Evolutionary conservation across 2,888 invertebrate species (phyloP), one percentile per base, ranked within the genome.

Genomic region (Agonopterix arenella): DNA sequence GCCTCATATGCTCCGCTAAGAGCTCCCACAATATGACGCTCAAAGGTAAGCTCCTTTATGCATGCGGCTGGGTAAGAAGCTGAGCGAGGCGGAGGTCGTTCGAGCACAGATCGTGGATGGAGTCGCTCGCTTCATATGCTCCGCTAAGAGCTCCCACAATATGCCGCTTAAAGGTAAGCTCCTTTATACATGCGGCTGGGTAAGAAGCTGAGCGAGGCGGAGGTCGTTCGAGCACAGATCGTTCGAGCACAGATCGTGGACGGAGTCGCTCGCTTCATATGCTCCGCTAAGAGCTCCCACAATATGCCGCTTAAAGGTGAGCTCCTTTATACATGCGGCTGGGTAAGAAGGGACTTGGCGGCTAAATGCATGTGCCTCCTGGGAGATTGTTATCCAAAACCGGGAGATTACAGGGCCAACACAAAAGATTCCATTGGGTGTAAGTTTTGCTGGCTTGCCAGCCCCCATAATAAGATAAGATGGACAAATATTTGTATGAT

Each of bases 1-100:
- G 98, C 59, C 93, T 98, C 61, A 97, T 98, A 75, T 98, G 98
- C 86, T 97, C 97, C 57, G 94, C 96, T 47, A 97, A 96, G 80
- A 93, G 96, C 73, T 94, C 94, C 60, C 97, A 97, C 85, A 96
- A 94, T 77, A 91, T 94, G 78, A 97, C 97, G 71, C 92, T 98
- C 70, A 95, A 95, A 93, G 96, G 98, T 97, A 90, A 18, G 18
- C 18, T 2, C 13, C 13, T 18, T 18, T 18, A 18, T 18, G 2
- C 2, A 98, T 98, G 97, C 93, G 98, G 62, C 90, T 98, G 65
- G 65, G 98, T 98, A 97, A 97, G 76, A 96, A 96, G 75, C 93
- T 95, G 57, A 95, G 95, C 65, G 97, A 98, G 69, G 91, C 93
- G 62, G 97, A 97, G 72, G 91, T 93, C 45, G 92, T 92, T 1